Percentiles rank a stretch among this genome's conserved stretches.
These are phyloP conservation scores for Schizaphis graminum DNA, from an alignment of 2,888 invertebrate genomes.

Conservation along the genomic window DNA sequence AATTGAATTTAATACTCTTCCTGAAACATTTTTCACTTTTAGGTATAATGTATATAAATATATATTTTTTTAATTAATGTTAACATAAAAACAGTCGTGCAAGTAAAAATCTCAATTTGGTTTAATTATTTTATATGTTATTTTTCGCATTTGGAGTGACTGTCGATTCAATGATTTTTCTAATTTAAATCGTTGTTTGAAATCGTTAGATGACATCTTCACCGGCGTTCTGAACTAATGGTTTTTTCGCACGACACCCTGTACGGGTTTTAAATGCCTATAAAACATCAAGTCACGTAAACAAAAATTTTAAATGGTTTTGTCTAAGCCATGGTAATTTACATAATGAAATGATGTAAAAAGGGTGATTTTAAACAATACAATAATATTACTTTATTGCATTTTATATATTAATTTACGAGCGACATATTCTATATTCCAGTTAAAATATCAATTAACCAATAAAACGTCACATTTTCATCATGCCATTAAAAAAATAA, in stretches of 20 bases:
- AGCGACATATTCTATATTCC: neutral
- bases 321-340: neutral
- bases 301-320: constrained; percentile 13
- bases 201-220: neutral
- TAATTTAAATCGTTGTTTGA: neutral
- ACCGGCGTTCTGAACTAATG: neutral
- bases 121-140: neutral
- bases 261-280: neutral
- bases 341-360: neutral
- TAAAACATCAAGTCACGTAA: constrained; percentile 20
- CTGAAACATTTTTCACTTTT: neutral
- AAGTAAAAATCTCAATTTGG: neutral
- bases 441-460: neutral
- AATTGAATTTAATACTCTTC: neutral
- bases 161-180: neutral
- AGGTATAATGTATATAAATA: neutral
- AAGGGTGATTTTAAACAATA: neutral
- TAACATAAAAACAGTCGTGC: neutral
- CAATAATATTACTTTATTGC: neutral
- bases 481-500: neutral
- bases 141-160: neutral
- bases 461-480: neutral
- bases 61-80: constrained; percentile 2
- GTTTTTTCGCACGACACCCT: neutral
- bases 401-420: constrained; percentile 7